Percentiles rank a stretch among this genome's conserved stretches.
Conservation (phyloP, 2,888 invertebrate species). For the Eugnorisma glareosa region DNA sequence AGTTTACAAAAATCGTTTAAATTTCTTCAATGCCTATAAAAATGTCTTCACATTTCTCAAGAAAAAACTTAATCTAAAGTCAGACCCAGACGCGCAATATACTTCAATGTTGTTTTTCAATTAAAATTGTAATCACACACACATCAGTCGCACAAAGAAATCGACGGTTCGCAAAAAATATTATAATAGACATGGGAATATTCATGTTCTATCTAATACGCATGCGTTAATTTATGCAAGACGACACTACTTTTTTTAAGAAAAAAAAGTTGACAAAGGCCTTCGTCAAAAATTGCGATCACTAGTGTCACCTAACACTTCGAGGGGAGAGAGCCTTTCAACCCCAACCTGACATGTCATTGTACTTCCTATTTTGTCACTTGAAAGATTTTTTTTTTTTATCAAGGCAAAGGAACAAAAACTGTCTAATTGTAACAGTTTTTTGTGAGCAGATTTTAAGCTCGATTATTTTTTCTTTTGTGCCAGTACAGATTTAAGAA, state of each 20-base stretch:
- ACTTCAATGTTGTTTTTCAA: conserved; percentile 70
- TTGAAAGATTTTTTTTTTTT: conserved; percentile 84
- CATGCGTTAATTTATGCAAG: conserved; percentile 89
- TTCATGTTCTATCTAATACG: conserved; percentile 84
- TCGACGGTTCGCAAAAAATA: conserved; percentile 69
- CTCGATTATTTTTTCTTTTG: conserved; percentile 87
- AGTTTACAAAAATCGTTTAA: conserved; percentile 44
- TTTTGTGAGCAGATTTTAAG: conserved; percentile 87
- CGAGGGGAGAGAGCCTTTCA: conserved; percentile 81
- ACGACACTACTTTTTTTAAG: conserved; percentile 79
- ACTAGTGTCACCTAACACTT: conserved; percentile 87
- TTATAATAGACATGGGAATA: conserved; percentile 88
- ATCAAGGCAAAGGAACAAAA: conserved; percentile 85
- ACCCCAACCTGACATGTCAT: conserved; percentile 88
- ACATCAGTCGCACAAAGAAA: conserved; percentile 62
- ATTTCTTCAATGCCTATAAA: conserved; percentile 37
- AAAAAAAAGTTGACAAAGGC: conserved; percentile 82
- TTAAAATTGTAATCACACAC: conserved; percentile 70
- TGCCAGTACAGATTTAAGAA: conserved; percentile 72
- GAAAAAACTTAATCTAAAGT: conserved; percentile 51
- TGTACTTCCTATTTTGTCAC: conserved; percentile 88
- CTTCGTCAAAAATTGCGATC: conserved; percentile 88
- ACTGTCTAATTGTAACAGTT: conserved; percentile 90
- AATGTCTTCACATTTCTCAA: conserved; percentile 38
- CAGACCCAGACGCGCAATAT: conserved; percentile 37